Evolutionary conservation across 2,113 vertebrate genomes (phyloP).

Genomic region (Brachirus orientalis): DNA sequence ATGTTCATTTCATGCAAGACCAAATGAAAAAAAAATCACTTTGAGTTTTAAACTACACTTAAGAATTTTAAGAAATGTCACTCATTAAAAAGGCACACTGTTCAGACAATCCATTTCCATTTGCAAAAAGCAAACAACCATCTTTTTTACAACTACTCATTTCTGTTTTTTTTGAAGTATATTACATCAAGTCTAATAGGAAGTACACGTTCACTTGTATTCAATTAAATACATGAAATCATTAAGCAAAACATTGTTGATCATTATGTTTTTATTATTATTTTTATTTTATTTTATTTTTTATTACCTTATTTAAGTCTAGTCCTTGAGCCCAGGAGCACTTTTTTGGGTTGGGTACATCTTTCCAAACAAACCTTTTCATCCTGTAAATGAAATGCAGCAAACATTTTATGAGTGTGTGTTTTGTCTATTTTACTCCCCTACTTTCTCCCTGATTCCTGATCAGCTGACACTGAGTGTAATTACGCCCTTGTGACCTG

Average conservation of each 20-base stretch:
- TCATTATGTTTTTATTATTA: conserved; percentile 39
- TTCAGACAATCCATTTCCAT: too few relatives aligned
- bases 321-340: conserved; percentile 96
- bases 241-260: background rate
- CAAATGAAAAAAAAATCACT: too few relatives aligned
- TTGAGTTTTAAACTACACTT: too few relatives aligned
- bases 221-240: too few relatives aligned
- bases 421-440: background rate
- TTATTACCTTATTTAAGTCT: conserved; percentile 90
- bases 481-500: conserved; percentile 45
- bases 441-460: background rate
- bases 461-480: conserved; percentile 14
- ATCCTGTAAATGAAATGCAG: conserved; percentile 82
- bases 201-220: too few relatives aligned
- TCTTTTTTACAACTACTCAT: too few relatives aligned
- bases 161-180: too few relatives aligned
- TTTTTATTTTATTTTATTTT: background rate
- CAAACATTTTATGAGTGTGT: background rate
- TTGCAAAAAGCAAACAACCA: too few relatives aligned
- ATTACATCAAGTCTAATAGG: too few relatives aligned
- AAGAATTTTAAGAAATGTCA: too few relatives aligned
- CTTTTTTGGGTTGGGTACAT: conserved; percentile 94
- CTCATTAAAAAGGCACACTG: too few relatives aligned
- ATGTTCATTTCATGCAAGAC: too few relatives aligned
- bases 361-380: conserved; percentile 92